Conservation (phyloP, 2,797 vertebrate genomes). For the Helarctos malayanus region DNA sequence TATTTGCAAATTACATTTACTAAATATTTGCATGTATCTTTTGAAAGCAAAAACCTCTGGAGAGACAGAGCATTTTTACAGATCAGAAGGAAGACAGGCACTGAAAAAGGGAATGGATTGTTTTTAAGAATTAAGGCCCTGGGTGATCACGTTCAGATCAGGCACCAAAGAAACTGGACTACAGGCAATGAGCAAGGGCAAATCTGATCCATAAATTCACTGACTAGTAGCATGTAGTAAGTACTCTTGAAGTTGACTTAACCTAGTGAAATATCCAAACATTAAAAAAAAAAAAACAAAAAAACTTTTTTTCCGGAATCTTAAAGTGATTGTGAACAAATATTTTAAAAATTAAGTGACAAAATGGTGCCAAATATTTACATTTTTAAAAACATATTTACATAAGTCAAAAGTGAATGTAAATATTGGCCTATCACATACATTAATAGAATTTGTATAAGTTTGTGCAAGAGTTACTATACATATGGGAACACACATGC, state of each 20-base stretch:
- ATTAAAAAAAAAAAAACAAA: no score
- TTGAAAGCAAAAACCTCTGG: background rate
- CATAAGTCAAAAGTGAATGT: background rate
- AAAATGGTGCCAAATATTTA: background rate
- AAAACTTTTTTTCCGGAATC: background rate
- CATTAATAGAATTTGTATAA: background rate
- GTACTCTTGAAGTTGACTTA: background rate
- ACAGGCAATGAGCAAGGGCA: background rate
- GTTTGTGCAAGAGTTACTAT: background rate
- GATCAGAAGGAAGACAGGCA: background rate
- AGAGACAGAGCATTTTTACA: background rate
- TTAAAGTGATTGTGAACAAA: background rate
- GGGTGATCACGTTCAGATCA: background rate
- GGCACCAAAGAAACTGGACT: background rate
- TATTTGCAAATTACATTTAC: background rate
- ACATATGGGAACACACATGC: background rate
- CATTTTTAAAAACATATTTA: conserved; percentile 25
- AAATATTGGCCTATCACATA: background rate
- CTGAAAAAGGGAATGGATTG: background rate
- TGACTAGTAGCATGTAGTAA: background rate
- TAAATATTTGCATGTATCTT: background rate
- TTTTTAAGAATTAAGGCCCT: background rate
- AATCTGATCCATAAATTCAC: background rate
- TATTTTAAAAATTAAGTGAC: background rate
- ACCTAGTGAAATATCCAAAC: background rate